Evolutionary conservation across 2,888 invertebrate species (phyloP).

Genomic region (Deilephila porcellus): DNA sequence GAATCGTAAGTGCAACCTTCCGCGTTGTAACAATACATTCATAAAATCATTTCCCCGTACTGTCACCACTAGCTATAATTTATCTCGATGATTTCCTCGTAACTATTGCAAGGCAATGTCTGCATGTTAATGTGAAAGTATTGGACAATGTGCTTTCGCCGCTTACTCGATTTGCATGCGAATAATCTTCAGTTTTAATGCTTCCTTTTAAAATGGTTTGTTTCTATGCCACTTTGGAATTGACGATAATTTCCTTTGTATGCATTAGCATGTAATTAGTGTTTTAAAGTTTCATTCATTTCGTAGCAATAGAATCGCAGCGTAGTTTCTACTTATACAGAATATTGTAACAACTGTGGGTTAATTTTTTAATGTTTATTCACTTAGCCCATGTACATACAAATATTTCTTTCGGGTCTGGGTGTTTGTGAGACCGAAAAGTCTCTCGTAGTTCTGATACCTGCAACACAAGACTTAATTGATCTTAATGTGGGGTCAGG

Average conservation of each 20-base stretch:
- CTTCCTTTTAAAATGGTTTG: constrained; percentile 23
- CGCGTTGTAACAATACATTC: constrained; percentile 49
- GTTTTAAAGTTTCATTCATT: background rate
- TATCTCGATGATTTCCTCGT: constrained; percentile 56
- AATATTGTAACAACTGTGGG: no score
- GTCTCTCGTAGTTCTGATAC: no score
- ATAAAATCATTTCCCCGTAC: constrained; percentile 50
- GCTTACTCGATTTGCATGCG: constrained; percentile 56
- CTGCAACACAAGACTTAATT: no score
- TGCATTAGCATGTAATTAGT: background rate
- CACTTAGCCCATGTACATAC: no score
- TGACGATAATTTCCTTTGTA: background rate
- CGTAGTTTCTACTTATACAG: no score
- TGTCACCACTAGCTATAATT: constrained; percentile 31
- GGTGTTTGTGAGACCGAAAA: no score
- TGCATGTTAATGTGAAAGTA: constrained; percentile 71
- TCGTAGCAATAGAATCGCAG: no score
- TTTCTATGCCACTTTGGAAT: background rate
- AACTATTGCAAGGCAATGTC: constrained; percentile 50
- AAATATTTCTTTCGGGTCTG: no score
- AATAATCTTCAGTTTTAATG: constrained; percentile 41
- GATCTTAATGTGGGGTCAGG: no score
- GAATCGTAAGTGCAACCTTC: constrained; percentile 32
- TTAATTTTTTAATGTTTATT: no score
- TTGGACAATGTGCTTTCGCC: constrained; percentile 68